Percentiles rank a stretch among this genome's conserved stretches.
Conservation (phyloP, 2,797 vertebrate genomes). For the Onychomys arenicola region DNA sequence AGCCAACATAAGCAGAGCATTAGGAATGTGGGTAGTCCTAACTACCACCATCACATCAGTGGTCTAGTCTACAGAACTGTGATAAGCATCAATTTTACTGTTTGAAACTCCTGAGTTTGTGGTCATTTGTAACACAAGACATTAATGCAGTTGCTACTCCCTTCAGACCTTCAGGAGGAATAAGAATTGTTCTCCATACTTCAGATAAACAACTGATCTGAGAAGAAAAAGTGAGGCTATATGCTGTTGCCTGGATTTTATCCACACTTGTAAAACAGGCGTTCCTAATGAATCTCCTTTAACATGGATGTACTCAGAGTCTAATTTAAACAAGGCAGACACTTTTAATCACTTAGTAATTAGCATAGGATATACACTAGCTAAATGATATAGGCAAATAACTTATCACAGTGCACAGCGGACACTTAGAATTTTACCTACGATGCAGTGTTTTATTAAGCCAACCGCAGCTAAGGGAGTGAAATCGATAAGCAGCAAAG, state of each 20-base stretch:
- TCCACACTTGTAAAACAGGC: conserved; percentile 21
- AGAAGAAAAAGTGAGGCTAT: background rate
- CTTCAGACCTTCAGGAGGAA: background rate
- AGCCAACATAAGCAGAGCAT: background rate
- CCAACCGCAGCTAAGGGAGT: background rate
- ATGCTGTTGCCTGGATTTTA: background rate
- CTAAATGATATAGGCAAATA: conserved; percentile 27
- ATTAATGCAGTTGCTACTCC: background rate
- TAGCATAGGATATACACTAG: background rate
- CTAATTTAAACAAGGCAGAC: conserved; percentile 20
- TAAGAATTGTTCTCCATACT: background rate
- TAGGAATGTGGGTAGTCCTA: background rate
- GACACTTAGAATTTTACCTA: background rate
- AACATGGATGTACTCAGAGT: background rate
- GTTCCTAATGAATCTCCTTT: background rate
- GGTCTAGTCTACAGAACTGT: background rate
- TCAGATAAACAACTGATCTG: background rate
- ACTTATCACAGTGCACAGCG: background rate
- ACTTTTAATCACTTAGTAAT: conserved; percentile 53
- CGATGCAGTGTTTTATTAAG: conserved; percentile 33
- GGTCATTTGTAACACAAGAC: background rate
- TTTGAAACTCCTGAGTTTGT: background rate
- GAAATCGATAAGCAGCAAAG: background rate
- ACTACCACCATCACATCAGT: background rate
- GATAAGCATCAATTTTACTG: background rate